A percentile compares a stretch with the other conserved stretches of the same genome.
Evolutionary conservation across 2,797 vertebrate species (phyloP).

Genomic region (Hyperoplus immaculatus): DNA sequence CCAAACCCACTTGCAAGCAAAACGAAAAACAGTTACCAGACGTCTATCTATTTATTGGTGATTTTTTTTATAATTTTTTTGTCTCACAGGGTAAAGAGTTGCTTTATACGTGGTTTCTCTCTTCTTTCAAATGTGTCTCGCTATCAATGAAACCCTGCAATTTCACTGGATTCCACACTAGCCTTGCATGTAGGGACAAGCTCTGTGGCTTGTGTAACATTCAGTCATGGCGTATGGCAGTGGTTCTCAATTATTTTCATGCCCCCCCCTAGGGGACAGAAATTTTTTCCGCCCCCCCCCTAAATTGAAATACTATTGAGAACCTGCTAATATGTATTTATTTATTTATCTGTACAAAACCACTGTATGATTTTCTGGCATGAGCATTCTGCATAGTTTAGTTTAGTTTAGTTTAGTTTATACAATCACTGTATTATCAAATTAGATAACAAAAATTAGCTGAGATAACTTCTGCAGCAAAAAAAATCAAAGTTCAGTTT

Average conservation of each 20-base stretch:
- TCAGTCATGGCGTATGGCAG: constrained; percentile 51
- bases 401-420: no score
- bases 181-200: constrained; percentile 82
- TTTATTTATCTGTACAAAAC: no score
- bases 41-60: neutral
- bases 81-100: neutral
- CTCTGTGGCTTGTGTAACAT: constrained; percentile 70
- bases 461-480: no score
- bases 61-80: neutral
- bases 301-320: no score
- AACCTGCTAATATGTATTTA: no score
- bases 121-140: constrained; percentile 62
- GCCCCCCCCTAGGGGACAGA: no score
- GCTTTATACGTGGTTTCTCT: constrained; percentile 30
- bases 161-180: constrained; percentile 85
- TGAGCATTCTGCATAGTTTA: no score
- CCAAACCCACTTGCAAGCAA: neutral
- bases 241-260: neutral
- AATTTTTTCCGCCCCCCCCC: no score
- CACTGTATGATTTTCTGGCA: no score
- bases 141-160: constrained; percentile 86
- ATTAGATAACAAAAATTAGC: no score
- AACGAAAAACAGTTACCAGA: neutral
- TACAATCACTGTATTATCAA: no score
- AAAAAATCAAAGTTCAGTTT: no score